Conservation (phyloP, 2,888 invertebrate species). For the Fragum whitleyi region DNA sequence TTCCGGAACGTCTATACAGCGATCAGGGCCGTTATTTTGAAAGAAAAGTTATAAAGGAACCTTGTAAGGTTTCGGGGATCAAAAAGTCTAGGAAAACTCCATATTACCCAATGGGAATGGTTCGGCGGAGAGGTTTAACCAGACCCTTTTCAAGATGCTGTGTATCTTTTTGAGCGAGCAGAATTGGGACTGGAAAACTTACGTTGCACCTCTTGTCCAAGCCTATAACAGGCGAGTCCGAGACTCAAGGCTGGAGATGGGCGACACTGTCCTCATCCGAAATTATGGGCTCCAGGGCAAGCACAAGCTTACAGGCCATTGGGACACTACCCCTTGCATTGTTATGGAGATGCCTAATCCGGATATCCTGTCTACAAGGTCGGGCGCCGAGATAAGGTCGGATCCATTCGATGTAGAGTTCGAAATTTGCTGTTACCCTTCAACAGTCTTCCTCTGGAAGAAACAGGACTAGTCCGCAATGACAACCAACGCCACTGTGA, state of each 20-base stretch:
- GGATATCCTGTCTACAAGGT: conserved; percentile 1
- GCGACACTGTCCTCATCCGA: not conserved
- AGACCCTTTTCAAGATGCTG: too few species aligned
- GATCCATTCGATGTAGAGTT: not conserved
- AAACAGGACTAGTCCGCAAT: too few species aligned
- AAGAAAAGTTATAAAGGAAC: not conserved
- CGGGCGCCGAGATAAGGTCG: not conserved
- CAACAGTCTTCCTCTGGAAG: too few species aligned
- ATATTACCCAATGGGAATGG: not conserved
- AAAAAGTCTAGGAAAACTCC: not conserved
- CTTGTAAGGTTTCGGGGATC: too few species aligned
- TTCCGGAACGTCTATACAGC: not conserved
- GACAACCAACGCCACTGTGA: too few species aligned
- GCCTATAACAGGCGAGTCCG: too few species aligned
- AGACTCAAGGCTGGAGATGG: not conserved
- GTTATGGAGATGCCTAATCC: too few species aligned
- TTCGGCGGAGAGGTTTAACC: too few species aligned
- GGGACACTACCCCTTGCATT: not conserved
- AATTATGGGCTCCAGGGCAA: not conserved
- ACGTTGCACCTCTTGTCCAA: too few species aligned
- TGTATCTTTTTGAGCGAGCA: not conserved
- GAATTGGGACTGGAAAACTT: not conserved
- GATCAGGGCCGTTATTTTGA: not conserved
- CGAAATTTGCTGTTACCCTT: not conserved
- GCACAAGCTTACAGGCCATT: too few species aligned